These are phyloP conservation scores for Etheostoma nigrum DNA, from an alignment of 2,797 vertebrate species.

Conservation along the genomic window DNA sequence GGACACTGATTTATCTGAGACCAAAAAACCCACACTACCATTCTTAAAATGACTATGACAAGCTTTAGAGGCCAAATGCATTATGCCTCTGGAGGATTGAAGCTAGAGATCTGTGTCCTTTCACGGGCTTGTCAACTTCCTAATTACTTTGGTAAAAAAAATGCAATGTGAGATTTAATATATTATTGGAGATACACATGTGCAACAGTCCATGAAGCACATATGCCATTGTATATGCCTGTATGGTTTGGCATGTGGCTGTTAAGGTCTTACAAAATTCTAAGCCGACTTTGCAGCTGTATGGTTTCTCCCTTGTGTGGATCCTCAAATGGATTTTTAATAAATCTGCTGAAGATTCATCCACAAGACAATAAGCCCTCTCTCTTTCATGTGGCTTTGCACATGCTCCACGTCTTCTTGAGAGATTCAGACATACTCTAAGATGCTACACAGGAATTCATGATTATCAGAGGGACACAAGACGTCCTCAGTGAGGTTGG, in stretches of 20 bases:
- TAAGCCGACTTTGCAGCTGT: conserved; percentile 18
- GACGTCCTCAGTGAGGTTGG: neutral
- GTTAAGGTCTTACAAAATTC: neutral
- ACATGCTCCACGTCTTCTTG: neutral
- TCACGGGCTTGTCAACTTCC: neutral
- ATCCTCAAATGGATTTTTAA: conserved; percentile 12
- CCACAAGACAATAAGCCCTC: neutral
- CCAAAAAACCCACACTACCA: neutral
- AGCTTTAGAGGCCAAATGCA: conserved; percentile 13
- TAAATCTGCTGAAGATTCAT: conserved; percentile 2
- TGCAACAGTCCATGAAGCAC: too few species aligned
- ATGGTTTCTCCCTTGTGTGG: conserved; percentile 13
- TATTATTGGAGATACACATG: neutral
- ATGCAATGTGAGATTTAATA: neutral
- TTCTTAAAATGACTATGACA: neutral
- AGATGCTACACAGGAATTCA: conserved; percentile 4
- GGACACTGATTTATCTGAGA: neutral
- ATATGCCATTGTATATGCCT: neutral
- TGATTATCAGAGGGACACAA: conserved; percentile 6
- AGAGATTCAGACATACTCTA: conserved; percentile 2
- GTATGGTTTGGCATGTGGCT: neutral
- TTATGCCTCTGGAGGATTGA: conserved; percentile 12
- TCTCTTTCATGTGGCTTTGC: conserved; percentile 23
- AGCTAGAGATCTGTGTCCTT: neutral
- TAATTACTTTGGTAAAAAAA: neutral